phyloP scores from a whole-genome alignment of 2,888 invertebrate species.

The Diplolepis rosae region DNA sequence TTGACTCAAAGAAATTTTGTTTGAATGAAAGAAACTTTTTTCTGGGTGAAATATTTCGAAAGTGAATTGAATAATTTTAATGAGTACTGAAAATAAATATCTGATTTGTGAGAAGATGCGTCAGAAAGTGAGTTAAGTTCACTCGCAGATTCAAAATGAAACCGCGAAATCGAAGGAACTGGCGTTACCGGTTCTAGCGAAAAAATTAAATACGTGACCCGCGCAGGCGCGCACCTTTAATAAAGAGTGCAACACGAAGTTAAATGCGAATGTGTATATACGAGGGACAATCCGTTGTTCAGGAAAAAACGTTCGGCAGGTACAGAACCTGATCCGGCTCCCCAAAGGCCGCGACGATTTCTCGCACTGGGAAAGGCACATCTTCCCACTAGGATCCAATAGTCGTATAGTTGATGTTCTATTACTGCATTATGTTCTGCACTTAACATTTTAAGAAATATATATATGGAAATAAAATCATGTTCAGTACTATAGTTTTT shows the following conservation, averaged over 20 bases:
- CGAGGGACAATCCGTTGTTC: conserved; percentile 49
- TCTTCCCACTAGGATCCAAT: conserved; percentile 40
- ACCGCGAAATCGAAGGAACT: conserved; percentile 61
- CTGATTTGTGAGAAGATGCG: not conserved
- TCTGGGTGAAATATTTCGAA: too few relatives aligned
- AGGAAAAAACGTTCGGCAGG: conserved; percentile 51
- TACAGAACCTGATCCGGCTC: conserved; percentile 62
- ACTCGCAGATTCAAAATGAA: conserved; percentile 39
- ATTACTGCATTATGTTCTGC: not conserved
- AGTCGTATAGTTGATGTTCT: conserved; percentile 31
- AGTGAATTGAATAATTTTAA: too few relatives aligned
- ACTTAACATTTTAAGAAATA: too few relatives aligned
- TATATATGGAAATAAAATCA: too few relatives aligned
- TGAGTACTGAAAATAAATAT: too few relatives aligned
- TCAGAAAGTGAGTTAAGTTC: too few relatives aligned
- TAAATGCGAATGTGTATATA: conserved; percentile 42
- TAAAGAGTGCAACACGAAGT: conserved; percentile 37
- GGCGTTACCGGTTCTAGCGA: conserved; percentile 63
- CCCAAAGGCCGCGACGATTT: conserved; percentile 57
- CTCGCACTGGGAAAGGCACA: conserved; percentile 48
- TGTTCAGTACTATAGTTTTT: too few relatives aligned
- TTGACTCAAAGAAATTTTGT: too few relatives aligned
- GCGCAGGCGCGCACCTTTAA: conserved; percentile 37
- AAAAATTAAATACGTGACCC: conserved; percentile 66
- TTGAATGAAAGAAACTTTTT: too few relatives aligned